Evolutionary conservation across 2,888 invertebrate species (phyloP).

Genomic region (Drosophila cracens): DNA sequence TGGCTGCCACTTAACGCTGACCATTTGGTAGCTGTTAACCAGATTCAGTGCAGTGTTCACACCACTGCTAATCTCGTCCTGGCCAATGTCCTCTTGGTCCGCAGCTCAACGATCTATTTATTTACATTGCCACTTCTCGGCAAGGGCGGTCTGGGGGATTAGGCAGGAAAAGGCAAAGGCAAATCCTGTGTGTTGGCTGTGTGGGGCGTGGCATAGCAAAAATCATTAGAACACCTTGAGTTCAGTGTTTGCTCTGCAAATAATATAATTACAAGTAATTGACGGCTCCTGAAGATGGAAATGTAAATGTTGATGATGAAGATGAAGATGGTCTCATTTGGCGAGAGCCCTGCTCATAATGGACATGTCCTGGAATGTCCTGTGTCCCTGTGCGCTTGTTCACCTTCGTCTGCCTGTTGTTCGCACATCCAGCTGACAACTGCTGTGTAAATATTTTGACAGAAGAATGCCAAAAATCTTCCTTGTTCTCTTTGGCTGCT

Average conservation of each 20-base stretch:
- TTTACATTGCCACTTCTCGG: constrained; percentile 58
- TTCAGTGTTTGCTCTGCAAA: constrained; percentile 64
- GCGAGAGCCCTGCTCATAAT: constrained; percentile 22
- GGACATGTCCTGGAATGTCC: constrained; percentile 33
- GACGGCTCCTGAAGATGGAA: constrained; percentile 5
- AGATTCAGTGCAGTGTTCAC: constrained; percentile 14
- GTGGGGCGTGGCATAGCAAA: constrained; percentile 38
- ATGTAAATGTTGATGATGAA: constrained; percentile 1
- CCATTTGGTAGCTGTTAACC: constrained; percentile 24
- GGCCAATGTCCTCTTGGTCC: constrained; percentile 1
- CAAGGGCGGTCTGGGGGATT: constrained; percentile 28
- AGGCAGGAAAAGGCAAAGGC: constrained; percentile 30
- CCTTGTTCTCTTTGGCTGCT: constrained; percentile 7
- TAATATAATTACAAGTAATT: constrained; percentile 80
- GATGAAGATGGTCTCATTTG: constrained; percentile 54
- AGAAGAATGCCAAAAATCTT: constrained; percentile 79
- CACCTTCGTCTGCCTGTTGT: constrained; percentile 31
- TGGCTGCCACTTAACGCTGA: constrained; percentile 47
- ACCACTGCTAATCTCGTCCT: constrained; percentile 49
- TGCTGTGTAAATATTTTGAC: constrained; percentile 80
- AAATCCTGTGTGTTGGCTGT: constrained; percentile 20
- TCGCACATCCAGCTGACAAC: constrained; percentile 67
- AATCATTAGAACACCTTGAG: constrained; percentile 36
- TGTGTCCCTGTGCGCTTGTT: constrained; percentile 14
- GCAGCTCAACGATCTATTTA: constrained; percentile 39